Evolutionary conservation across 2,888 invertebrate species (phyloP), one percentile per base, ranked within the genome.

Genomic region (Napeogenes inachia): DNA sequence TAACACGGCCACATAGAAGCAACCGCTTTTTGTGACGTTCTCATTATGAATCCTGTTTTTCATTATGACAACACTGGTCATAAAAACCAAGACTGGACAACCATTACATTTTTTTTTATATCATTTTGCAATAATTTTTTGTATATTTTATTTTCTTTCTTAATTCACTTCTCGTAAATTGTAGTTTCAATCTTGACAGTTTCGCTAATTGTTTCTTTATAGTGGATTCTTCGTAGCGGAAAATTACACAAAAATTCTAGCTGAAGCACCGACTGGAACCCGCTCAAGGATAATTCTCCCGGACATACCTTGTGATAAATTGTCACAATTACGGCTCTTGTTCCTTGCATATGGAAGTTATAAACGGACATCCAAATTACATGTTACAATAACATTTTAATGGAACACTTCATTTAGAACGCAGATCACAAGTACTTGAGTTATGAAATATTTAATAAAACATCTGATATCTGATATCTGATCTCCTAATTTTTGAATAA

Each of bases 291-390:
- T 70, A 62, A 21, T 50, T 56, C 47, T 63, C 76, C 75, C 80
- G 80, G 82, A 80, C 77, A 50, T 62, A 56, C 56, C 74, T 81
- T 74, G 73, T 73, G 72, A 74, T 71, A 67, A 67, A 70, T 66
- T 64, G 61, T 65, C 66, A 69, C 68, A 70, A 70, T 69, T 68
- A 63, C 64, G 2, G 30, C 10, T 50, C 21, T 21, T 21, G 50
- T 50, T 50, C 12, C 47, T n/a, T 6, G 4, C 47, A 21, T 21
- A 21, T 21, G 21, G 21, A 21, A 21, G 21, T 13, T 47, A 21
- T n/a, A 13, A 6, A 13, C 6, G 47, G 13, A 47, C 47, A 47
- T 47, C 47, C 5, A 47, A 47, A 47, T 21, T 47, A 13, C 13
- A 13, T n/a, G 47, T 13, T 4, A 13, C 35, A 35, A 35, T 35